Evolutionary conservation across 2,113 vertebrate genomes (phyloP).

Genomic region (Microtus ochrogaster): DNA sequence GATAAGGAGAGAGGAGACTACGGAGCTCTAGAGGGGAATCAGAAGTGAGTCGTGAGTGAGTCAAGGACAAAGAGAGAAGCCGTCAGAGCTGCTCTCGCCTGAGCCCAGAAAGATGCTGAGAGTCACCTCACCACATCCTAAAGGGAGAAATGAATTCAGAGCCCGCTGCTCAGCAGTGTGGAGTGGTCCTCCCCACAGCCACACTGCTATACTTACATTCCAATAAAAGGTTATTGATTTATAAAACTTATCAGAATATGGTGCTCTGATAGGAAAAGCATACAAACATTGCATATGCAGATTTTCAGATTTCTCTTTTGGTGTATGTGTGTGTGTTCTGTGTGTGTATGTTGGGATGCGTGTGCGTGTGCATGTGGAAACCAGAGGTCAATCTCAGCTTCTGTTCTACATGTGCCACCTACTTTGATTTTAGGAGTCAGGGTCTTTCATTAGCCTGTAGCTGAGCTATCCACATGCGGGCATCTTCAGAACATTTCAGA

Average conservation of each 20-base stretch:
- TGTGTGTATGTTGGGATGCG: background rate
- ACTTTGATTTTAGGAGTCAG: background rate
- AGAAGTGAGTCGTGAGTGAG: background rate
- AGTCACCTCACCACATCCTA: background rate
- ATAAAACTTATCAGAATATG: background rate
- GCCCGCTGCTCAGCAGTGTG: background rate
- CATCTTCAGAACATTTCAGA: background rate
- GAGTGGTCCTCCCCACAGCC: background rate
- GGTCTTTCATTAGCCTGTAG: background rate
- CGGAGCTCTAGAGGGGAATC: slow-evolving; percentile 7
- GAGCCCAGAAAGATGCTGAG: background rate
- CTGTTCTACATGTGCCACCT: background rate
- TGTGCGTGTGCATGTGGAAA: background rate
- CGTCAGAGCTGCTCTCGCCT: background rate
- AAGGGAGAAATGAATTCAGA: background rate
- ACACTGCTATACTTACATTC: background rate
- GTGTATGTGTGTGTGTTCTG: background rate
- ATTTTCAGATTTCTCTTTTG: background rate
- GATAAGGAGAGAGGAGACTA: background rate
- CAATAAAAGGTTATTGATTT: background rate
- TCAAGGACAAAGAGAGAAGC: background rate
- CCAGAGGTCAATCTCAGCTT: background rate
- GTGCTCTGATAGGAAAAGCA: background rate
- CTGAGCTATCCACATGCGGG: background rate
- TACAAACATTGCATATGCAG: background rate